These are phyloP conservation scores for Tamandua tetradactyla DNA, from an alignment of 2,797 vertebrate genomes.

Conservation along the genomic window DNA sequence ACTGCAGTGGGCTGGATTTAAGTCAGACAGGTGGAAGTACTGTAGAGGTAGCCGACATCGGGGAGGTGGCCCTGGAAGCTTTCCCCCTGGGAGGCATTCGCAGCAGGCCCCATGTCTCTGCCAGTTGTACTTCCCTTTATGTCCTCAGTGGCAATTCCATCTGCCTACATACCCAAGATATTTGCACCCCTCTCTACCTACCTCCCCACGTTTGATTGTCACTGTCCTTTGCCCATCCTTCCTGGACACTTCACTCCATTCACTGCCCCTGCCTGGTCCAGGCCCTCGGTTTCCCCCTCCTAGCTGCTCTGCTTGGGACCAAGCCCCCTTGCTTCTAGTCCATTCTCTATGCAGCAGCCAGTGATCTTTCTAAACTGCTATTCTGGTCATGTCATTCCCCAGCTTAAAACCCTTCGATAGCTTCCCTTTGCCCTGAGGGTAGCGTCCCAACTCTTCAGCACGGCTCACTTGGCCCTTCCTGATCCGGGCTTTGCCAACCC, in stretches of 20 bases:
- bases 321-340: background rate
- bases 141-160: background rate
- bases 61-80: background rate
- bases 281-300: background rate
- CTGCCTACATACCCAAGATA: background rate
- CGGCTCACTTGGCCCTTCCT: fast-evolving
- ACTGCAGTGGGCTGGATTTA: background rate
- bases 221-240: fast-evolving
- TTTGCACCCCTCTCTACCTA: background rate
- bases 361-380: background rate
- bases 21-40: background rate
- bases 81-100: background rate
- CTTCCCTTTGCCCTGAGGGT: constrained; percentile 16
- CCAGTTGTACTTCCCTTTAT: fast-evolving
- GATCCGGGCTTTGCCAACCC: background rate
- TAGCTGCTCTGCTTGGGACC: background rate
- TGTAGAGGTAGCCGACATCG: too few species aligned
- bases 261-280: background rate
- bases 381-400: background rate
- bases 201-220: background rate
- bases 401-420: background rate
- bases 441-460: constrained; percentile 3
- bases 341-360: background rate
- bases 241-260: background rate
- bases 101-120: background rate